Conservation (phyloP, 2,113 vertebrate genomes). For the Paramormyrops kingsleyae region DNA sequence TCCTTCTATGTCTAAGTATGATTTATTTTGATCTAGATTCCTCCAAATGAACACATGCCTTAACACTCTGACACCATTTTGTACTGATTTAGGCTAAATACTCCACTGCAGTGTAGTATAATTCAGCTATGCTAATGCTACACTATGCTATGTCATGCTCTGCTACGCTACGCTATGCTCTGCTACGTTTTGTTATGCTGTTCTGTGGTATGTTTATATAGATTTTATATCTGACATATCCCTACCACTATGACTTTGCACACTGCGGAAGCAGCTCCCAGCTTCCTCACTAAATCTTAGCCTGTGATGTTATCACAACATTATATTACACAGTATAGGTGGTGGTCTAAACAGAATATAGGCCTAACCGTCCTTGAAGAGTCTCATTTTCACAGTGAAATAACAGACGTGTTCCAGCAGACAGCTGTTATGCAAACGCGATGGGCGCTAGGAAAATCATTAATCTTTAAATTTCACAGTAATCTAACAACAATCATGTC, state of each 20-base stretch:
- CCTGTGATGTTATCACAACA: not conserved
- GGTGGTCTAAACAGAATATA: not conserved
- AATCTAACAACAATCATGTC: conserved; percentile 1
- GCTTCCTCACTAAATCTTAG: not conserved
- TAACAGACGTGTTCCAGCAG: not conserved
- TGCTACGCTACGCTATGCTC: not conserved
- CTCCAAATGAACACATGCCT: not conserved
- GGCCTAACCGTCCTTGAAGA: not conserved
- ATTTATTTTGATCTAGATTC: not conserved
- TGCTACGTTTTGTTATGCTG: not conserved
- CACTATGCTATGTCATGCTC: not conserved
- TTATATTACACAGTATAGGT: not conserved
- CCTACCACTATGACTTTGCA: not conserved
- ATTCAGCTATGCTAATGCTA: not conserved
- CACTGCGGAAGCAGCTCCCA: not conserved
- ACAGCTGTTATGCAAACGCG: not conserved
- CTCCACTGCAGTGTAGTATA: not conserved
- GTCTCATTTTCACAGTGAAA: conserved; percentile 5
- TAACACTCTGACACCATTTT: not conserved
- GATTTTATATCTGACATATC: not conserved
- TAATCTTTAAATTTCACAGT: not conserved
- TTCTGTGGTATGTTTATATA: not conserved
- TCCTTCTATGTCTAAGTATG: not conserved
- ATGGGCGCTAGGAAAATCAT: not conserved
- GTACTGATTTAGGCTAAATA: not conserved